Evolutionary conservation across 2,888 invertebrate species (phyloP), one percentile per base, ranked within the genome.

Genomic region (Protophormia terraenovae): DNA sequence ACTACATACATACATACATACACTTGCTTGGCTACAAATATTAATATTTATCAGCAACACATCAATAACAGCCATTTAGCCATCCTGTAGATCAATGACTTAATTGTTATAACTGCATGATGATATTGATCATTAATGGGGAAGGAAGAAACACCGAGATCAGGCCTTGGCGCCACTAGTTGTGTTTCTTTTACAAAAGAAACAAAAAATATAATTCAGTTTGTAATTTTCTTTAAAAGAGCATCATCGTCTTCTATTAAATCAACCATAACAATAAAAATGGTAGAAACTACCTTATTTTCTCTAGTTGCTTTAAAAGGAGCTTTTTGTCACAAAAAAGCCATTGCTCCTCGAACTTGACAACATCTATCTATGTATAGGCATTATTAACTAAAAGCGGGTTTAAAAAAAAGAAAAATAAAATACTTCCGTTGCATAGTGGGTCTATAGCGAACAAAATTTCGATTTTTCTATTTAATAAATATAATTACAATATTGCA

Each of bases 101-200:
- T 85, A 85, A 85, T 85, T 85, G 82, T 79, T 79, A 75, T 85
- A 82, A 82, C 82, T 85, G 82, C 69, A 35, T 38, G 58, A 27
- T 85, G 85, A 85, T 82, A 79, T 71, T 24, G 82, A 85, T 85
- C 85, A 32, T 62, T 82, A 82, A 58, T 82, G 78, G 73, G 53
- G 55, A 60, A 76, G 73, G 67, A 69, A 78, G 69, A 32, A 67
- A 60, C 58, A 60, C n/a, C 67, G 19, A 60, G 32, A 71, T 71
- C 69, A 38, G 16, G 35, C 58, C 41, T 32, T 82, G 85, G 85
- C 85, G 85, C 82, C 85, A 85, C 69, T 47, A 71, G 58, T 79
- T 71, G 66, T 82, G 78, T 85, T 85, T 82, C 32, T 32, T 5
- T n/a, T 14, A n/a, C 14, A 41, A 41, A 10, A n/a, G 5, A 14